Evolutionary conservation across 2,797 vertebrate genomes (phyloP).

Genomic region (Argentina silus): DNA sequence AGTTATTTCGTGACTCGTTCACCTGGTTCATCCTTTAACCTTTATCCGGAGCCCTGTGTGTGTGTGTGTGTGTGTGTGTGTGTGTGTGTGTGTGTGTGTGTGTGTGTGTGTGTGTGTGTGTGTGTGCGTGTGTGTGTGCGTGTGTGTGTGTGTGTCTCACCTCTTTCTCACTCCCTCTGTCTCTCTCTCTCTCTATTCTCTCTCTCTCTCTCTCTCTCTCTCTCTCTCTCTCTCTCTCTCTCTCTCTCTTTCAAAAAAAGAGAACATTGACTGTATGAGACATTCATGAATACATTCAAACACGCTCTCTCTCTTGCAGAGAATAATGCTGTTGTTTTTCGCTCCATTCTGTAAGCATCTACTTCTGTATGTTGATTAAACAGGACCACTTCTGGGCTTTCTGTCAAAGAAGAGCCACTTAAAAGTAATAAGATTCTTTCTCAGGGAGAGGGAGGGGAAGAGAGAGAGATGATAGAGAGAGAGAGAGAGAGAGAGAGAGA

Average conservation of each 20-base stretch:
- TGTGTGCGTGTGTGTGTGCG: too few species aligned
- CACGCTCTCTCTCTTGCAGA: too few species aligned
- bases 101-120: too few species aligned
- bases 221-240: neutral
- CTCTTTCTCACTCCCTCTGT: neutral
- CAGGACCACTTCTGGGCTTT: too few species aligned
- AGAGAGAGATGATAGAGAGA: neutral
- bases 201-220: neutral
- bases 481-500: neutral
- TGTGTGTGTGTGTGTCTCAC: neutral
- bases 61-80: too few species aligned
- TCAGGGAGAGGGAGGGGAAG: neutral
- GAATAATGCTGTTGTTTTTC: too few species aligned
- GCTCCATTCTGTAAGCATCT: too few species aligned
- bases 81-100: too few species aligned
- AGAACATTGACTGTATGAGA: too few species aligned
- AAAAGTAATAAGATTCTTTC: slow-evolving; percentile 12
- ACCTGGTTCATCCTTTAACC: slow-evolving; percentile 20
- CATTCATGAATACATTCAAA: too few species aligned
- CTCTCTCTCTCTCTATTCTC: neutral
- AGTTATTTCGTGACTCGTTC: slow-evolving; percentile 41
- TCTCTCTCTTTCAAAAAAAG: neutral
- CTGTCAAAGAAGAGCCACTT: neutral
- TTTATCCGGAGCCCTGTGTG: neutral
- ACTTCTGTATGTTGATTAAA: too few species aligned